phyloP scores from a whole-genome alignment of 2,888 invertebrate genomes.

The Amphipoea oculea region DNA sequence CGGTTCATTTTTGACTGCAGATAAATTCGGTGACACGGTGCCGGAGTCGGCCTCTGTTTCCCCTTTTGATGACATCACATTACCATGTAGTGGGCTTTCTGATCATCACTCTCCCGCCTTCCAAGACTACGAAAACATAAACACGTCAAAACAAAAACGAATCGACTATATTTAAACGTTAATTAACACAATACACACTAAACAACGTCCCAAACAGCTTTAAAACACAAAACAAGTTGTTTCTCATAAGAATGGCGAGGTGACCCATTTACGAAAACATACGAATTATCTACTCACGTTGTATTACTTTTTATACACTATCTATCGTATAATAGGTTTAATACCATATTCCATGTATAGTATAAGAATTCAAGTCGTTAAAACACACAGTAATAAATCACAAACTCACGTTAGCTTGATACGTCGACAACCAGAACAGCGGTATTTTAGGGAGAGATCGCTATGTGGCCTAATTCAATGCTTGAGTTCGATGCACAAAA shows the following conservation, averaged over 20 bases:
- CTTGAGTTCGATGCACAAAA: constrained; percentile 90
- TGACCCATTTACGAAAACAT: constrained; percentile 91
- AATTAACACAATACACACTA: constrained; percentile 64
- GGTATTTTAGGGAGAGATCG: constrained; percentile 91
- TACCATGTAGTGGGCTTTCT: constrained; percentile 85
- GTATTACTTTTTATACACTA: constrained; percentile 81
- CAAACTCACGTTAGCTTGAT: constrained; percentile 89
- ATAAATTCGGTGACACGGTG: constrained; percentile 88
- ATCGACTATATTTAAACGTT: constrained; percentile 56
- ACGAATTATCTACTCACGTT: constrained; percentile 87
- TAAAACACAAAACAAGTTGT: constrained; percentile 82
- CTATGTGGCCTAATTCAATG: constrained; percentile 91
- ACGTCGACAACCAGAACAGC: constrained; percentile 91
- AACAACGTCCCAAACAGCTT: constrained; percentile 67
- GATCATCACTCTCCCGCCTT: constrained; percentile 89
- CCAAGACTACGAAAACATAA: constrained; percentile 82
- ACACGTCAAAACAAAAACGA: constrained; percentile 69
- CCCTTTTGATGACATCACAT: constrained; percentile 91
- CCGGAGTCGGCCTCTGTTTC: constrained; percentile 91
- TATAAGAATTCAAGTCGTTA: constrained; percentile 64
- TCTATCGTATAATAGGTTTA: constrained; percentile 72
- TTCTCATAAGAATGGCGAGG: constrained; percentile 88
- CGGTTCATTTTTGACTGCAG: constrained; percentile 88
- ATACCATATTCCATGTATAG: constrained; percentile 68
- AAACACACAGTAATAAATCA: constrained; percentile 75